A percentile compares a stretch with the other conserved stretches of the same genome.
phyloP scores from a whole-genome alignment of 2,888 invertebrate genomes.

The Neuroscelio doddi region DNA sequence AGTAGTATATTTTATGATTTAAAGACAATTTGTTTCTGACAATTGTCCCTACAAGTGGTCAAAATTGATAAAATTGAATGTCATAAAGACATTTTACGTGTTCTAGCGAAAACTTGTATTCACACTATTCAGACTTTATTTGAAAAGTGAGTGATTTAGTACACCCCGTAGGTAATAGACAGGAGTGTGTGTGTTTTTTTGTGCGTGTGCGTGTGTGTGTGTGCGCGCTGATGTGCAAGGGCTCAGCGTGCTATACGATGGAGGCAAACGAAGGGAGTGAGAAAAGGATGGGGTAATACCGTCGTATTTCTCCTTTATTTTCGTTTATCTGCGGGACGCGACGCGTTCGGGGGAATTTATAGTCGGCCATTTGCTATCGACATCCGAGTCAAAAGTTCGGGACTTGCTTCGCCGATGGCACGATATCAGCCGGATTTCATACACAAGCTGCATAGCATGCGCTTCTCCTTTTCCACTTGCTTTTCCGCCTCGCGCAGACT shows the following conservation, averaged over 20 bases:
- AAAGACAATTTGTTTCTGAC: no score
- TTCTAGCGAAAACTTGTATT: no score
- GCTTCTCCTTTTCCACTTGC: constrained; percentile 27
- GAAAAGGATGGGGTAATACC: constrained; percentile 33
- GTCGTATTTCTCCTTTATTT: constrained; percentile 53
- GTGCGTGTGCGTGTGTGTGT: background rate
- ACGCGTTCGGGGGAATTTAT: constrained; percentile 50
- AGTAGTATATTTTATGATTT: no score
- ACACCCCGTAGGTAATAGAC: no score
- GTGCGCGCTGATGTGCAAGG: constrained; percentile 3
- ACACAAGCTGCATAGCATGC: constrained; percentile 22
- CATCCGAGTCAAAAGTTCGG: constrained; percentile 52
- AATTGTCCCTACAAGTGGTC: no score
- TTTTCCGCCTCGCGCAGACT: constrained; percentile 24
- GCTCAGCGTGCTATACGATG: background rate
- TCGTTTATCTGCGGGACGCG: constrained; percentile 50
- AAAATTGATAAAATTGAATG: no score
- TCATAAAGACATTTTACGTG: no score
- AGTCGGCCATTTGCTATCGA: constrained; percentile 55
- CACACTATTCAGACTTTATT: no score
- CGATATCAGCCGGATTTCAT: constrained; percentile 35
- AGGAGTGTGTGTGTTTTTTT: no score
- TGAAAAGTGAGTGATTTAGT: no score
- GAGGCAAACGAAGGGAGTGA: constrained; percentile 5
- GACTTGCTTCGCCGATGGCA: constrained; percentile 39